These are phyloP conservation scores for Chlorodrepanis virens DNA, from an alignment of 2,113 vertebrate genomes.

Conservation along the genomic window DNA sequence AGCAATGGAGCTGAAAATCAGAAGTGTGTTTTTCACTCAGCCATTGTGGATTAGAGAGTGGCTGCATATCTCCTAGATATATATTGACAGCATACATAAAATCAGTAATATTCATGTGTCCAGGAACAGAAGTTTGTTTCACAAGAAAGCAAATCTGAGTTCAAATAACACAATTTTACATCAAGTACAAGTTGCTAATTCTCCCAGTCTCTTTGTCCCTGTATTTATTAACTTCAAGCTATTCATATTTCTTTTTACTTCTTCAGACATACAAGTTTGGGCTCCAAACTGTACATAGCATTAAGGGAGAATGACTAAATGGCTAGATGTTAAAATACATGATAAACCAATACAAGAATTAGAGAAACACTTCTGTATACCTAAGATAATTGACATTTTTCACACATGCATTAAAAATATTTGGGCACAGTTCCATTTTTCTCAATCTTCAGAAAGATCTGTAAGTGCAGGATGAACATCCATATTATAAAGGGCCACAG, in stretches of 20 bases:
- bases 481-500: background rate
- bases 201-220: background rate
- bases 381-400: background rate
- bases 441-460: background rate
- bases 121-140: background rate
- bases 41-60: background rate
- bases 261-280: background rate
- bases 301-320: background rate
- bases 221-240: background rate
- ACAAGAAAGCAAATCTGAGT: background rate
- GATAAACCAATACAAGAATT: background rate
- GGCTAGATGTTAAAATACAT: background rate
- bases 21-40: background rate
- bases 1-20: constrained; percentile 17
- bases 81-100: background rate
- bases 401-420: background rate
- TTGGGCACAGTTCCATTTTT: background rate
- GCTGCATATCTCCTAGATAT: background rate
- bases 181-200: background rate
- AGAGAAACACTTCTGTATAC: background rate
- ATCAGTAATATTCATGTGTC: background rate
- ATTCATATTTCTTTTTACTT: background rate
- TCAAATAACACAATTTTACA: background rate
- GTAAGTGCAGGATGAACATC: background rate
- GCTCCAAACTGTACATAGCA: background rate